These are phyloP conservation scores for Epinephelus awoara DNA, from an alignment of 2,797 vertebrate genomes.

Conservation along the genomic window DNA sequence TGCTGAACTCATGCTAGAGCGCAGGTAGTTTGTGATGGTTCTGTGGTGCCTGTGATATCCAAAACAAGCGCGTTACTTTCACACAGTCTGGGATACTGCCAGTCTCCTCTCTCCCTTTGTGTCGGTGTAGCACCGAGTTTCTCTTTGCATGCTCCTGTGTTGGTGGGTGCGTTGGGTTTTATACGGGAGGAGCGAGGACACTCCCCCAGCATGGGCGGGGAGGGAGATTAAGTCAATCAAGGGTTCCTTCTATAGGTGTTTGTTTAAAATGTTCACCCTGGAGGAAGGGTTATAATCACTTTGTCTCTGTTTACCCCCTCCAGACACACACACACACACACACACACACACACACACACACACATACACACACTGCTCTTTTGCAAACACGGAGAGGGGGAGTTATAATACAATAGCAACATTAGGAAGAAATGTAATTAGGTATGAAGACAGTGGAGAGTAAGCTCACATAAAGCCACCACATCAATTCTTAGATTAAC, in stretches of 20 bases:
- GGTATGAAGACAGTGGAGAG: constrained; percentile 19
- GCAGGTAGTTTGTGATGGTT: background rate
- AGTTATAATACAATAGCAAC: constrained; percentile 51
- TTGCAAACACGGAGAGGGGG: constrained; percentile 16
- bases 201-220: constrained; percentile 74
- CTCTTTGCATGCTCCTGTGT: constrained; percentile 15
- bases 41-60: constrained; percentile 1
- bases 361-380: constrained; percentile 7
- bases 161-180: constrained; percentile 79
- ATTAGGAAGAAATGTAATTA: constrained; percentile 56
- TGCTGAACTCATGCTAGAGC: constrained; percentile 59
- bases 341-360: constrained; percentile 9
- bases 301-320: constrained; percentile 46
- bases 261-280: constrained; percentile 77
- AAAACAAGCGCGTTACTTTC: constrained; percentile 25
- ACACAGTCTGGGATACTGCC: constrained; percentile 6
- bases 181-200: constrained; percentile 78
- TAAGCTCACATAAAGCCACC: constrained; percentile 6
- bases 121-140: constrained; percentile 15
- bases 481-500: background rate
- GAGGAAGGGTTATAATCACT: constrained; percentile 70
- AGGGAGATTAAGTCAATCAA: constrained; percentile 58
- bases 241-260: constrained; percentile 82
- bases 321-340: background rate
- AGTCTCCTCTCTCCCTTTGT: constrained; percentile 32